phyloP scores from a whole-genome alignment of 2,113 vertebrate genomes.

The Brachyhypopomus gauderio region DNA sequence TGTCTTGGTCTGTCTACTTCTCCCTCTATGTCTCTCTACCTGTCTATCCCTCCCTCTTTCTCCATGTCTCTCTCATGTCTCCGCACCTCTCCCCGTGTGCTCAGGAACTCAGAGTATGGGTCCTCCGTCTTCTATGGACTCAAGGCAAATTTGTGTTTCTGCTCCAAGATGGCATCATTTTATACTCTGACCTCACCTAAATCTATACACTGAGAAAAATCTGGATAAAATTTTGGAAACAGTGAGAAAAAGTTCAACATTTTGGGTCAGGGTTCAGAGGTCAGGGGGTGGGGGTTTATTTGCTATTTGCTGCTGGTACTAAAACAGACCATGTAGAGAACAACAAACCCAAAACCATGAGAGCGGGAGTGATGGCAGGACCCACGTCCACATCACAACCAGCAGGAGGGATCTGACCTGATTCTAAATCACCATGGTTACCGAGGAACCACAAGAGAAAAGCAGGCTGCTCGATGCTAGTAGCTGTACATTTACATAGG shows the following conservation, averaged over 20 bases:
- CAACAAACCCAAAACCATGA: constrained; percentile 61
- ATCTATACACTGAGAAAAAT: constrained; percentile 67
- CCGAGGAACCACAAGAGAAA: constrained; percentile 89
- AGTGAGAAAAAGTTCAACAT: not conserved
- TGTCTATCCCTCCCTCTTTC: too few species aligned
- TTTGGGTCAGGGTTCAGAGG: not conserved
- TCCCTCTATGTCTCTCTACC: too few species aligned
- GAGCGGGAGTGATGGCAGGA: constrained; percentile 50
- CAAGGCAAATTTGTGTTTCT: constrained; percentile 36
- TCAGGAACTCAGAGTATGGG: too few species aligned
- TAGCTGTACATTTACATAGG: constrained; percentile 99
- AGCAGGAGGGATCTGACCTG: constrained; percentile 35
- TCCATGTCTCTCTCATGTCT: too few species aligned
- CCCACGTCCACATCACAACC: constrained; percentile 28
- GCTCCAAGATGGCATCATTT: constrained; percentile 31
- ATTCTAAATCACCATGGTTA: constrained; percentile 85
- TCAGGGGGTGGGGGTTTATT: too few species aligned
- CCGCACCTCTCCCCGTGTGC: too few species aligned
- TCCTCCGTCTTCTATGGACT: constrained; percentile 9
- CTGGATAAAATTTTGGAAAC: not conserved
- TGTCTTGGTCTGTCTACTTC: too few species aligned
- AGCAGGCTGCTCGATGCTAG: constrained; percentile 86
- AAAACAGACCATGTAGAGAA: constrained; percentile 31
- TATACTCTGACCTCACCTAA: constrained; percentile 60
- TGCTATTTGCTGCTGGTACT: constrained; percentile 2